A percentile compares a stretch with the other conserved stretches of the same genome.
Conservation (phyloP, 2,888 invertebrate genomes). For the Ectropis crepuscularia region DNA sequence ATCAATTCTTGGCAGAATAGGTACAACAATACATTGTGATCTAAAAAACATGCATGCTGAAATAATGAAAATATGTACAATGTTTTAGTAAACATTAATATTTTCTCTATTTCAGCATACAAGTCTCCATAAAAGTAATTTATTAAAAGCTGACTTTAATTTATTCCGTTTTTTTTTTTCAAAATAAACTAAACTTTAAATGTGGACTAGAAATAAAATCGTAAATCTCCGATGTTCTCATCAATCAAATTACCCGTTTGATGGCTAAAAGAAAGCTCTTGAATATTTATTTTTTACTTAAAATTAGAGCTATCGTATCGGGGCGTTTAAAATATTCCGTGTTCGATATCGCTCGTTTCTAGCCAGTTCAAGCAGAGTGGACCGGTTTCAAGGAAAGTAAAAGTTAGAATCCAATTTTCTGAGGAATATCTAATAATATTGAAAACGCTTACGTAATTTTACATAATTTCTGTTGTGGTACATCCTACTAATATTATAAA, state of each 20-base stretch:
- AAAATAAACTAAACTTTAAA: too few relatives aligned
- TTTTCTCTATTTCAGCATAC: too few relatives aligned
- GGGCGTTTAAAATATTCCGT: slow-evolving; percentile 15
- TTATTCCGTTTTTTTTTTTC: too few relatives aligned
- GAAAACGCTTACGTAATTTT: not conserved
- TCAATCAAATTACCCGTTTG: slow-evolving; percentile 19
- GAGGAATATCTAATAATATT: slow-evolving; percentile 15
- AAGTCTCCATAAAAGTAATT: too few relatives aligned
- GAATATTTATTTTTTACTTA: slow-evolving; percentile 26
- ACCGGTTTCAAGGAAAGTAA: slow-evolving; percentile 46
- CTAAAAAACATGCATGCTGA: too few relatives aligned
- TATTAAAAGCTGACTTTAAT: too few relatives aligned
- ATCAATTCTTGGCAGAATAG: too few relatives aligned
- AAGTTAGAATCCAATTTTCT: slow-evolving; percentile 30
- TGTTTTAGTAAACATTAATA: too few relatives aligned
- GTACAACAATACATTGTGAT: too few relatives aligned
- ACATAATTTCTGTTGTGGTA: not conserved
- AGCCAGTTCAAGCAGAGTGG: slow-evolving; percentile 28
- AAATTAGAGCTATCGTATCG: slow-evolving; percentile 5
- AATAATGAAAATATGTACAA: too few relatives aligned
- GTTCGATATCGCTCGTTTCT: slow-evolving; percentile 13
- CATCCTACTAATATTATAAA: too few relatives aligned
- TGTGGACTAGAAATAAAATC: not conserved
- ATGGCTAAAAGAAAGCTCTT: slow-evolving; percentile 28
- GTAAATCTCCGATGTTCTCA: slow-evolving; percentile 14